Evolutionary conservation across 2,888 invertebrate genomes (phyloP).

Genomic region (Trachelus iudaicus): DNA sequence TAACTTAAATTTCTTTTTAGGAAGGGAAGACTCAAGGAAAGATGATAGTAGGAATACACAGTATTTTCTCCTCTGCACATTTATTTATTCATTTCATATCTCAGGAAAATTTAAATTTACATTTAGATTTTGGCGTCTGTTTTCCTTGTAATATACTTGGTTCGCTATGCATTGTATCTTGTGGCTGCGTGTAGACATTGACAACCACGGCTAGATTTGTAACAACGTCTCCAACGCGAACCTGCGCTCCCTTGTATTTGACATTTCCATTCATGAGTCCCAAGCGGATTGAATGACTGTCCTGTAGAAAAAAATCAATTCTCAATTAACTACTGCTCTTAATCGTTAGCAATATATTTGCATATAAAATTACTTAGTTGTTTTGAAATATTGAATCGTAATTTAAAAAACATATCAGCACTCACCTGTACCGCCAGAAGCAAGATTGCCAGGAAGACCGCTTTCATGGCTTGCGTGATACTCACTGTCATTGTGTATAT

Average conservation of each 20-base stretch:
- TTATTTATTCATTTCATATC: background rate
- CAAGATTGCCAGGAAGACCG: slow-evolving; percentile 5
- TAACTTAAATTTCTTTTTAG: background rate
- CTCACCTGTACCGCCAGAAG: slow-evolving; percentile 1
- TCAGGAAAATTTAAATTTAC: background rate
- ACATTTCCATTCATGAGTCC: slow-evolving; percentile 30
- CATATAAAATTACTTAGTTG: background rate
- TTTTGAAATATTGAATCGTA: background rate
- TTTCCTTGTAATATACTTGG: background rate
- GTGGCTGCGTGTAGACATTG: slow-evolving; percentile 16
- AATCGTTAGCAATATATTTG: background rate
- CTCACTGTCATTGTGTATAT: slow-evolving; percentile 12
- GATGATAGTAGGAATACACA: background rate
- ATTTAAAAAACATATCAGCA: background rate
- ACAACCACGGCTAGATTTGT: slow-evolving; percentile 24
- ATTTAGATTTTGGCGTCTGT: background rate
- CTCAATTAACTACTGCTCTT: background rate
- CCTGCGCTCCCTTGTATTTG: slow-evolving; percentile 14
- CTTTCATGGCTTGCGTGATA: slow-evolving; percentile 13
- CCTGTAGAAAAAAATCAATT: slow-evolving; percentile 14
- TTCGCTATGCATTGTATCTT: background rate
- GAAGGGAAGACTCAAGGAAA: background rate
- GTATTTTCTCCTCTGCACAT: background rate
- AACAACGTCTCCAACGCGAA: slow-evolving; percentile 24
- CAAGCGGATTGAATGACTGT: slow-evolving; percentile 13